phyloP scores from a whole-genome alignment of 2,888 invertebrate genomes.

The Margaritifera margaritifera region DNA sequence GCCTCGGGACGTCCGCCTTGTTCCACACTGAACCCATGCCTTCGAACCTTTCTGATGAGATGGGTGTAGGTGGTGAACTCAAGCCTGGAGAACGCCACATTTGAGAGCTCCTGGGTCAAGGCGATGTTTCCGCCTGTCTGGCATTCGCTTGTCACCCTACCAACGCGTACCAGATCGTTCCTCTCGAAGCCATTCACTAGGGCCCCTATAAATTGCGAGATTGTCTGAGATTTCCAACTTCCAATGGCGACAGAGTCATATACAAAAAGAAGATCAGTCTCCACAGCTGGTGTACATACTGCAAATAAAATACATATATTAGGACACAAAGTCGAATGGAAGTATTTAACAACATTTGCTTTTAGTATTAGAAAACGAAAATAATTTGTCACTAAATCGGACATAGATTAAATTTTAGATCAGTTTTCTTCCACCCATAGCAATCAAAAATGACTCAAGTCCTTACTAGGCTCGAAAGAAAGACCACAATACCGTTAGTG shows the following conservation, averaged over 20 bases:
- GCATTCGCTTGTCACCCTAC: slow-evolving; percentile 39
- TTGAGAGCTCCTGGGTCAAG: slow-evolving; percentile 26
- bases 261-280: slow-evolving; percentile 45
- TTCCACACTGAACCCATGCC: slow-evolving; percentile 27
- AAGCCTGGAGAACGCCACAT: slow-evolving; percentile 27
- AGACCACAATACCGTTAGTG: no score
- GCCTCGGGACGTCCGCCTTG: slow-evolving; percentile 34
- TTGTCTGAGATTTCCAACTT: slow-evolving; percentile 23
- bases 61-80: slow-evolving; percentile 27
- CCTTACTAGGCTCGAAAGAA: no score
- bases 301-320: slow-evolving; percentile 27
- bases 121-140: slow-evolving; percentile 32
- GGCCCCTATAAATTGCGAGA: slow-evolving; percentile 33
- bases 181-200: slow-evolving; percentile 24
- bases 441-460: no score
- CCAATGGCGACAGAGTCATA: slow-evolving; percentile 46
- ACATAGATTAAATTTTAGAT: no score
- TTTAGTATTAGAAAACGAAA: neutral
- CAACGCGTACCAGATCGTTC: slow-evolving; percentile 32
- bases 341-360: neutral
- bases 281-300: slow-evolving; percentile 16
- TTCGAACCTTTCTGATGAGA: slow-evolving; percentile 31
- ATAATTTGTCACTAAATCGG: neutral
- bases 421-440: no score
- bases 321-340: neutral